phyloP scores from a whole-genome alignment of 2,797 vertebrate genomes.

The Scolopax bukidnonensis region DNA sequence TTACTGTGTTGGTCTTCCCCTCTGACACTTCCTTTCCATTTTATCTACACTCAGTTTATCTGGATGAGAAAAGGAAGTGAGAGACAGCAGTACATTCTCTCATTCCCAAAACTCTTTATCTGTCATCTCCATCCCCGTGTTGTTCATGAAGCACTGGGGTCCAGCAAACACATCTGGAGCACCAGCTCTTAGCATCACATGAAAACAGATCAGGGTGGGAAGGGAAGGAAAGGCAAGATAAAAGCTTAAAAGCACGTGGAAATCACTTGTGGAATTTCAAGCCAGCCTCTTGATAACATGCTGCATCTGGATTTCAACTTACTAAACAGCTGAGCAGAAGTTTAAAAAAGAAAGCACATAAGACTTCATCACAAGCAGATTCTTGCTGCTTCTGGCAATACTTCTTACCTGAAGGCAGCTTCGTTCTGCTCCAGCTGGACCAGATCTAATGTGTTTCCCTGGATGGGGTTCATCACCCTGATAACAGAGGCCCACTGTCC shows the following conservation, averaged over 20 bases:
- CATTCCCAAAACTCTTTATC: background rate
- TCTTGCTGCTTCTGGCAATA: background rate
- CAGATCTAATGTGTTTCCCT: slow-evolving; percentile 91
- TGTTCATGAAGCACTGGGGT: background rate
- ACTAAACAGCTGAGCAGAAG: background rate
- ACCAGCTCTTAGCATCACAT: background rate
- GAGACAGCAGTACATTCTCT: background rate
- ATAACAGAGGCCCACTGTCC: slow-evolving; percentile 98
- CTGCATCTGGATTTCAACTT: background rate
- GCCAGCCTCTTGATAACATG: background rate
- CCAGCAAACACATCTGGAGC: background rate
- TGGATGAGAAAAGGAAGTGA: background rate
- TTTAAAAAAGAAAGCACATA: background rate
- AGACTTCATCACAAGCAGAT: background rate
- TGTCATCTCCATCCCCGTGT: background rate
- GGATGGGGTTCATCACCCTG: slow-evolving; percentile 95
- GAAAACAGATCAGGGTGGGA: background rate
- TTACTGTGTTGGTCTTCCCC: background rate
- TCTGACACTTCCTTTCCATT: background rate
- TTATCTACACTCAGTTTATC: background rate
- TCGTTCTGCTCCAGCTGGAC: slow-evolving; percentile 98
- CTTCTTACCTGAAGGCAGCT: slow-evolving; percentile 94
- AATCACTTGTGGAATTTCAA: background rate
- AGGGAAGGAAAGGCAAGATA: background rate
- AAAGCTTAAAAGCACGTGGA: background rate